These are phyloP conservation scores for Pantala flavescens DNA, from an alignment of 1,140 invertebrate genomes.

Conservation along the genomic window DNA sequence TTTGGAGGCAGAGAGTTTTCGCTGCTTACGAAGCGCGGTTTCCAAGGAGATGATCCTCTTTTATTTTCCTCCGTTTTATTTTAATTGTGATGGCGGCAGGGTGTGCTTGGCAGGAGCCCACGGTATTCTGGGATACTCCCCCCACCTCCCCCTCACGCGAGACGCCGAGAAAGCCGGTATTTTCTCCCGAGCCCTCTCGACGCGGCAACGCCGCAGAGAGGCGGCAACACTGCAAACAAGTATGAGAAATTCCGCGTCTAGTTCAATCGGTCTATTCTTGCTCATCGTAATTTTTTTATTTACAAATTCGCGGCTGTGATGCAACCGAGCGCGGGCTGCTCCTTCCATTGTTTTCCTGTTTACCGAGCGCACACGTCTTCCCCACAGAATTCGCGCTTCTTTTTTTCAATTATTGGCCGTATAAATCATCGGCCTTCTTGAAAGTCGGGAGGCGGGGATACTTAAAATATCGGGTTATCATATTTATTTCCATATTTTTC, in stretches of 20 bases:
- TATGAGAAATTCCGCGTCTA: conserved; percentile 6
- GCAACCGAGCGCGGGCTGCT: too few relatives aligned
- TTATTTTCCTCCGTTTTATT: neutral
- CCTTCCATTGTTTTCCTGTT: too few relatives aligned
- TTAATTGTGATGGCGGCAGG: conserved; percentile 4
- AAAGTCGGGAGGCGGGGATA: too few relatives aligned
- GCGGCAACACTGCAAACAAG: neutral
- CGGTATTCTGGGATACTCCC: conserved; percentile 7
- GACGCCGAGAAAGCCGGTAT: neutral
- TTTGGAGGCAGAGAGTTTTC: neutral
- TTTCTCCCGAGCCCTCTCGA: neutral
- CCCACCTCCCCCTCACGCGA: neutral
- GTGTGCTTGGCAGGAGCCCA: conserved; percentile 5
- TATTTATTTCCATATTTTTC: too few relatives aligned
- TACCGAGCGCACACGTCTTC: too few relatives aligned
- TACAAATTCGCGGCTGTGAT: too few relatives aligned
- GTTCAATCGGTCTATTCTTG: conserved; percentile 5
- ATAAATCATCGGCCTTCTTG: too few relatives aligned
- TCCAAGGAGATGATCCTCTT: neutral
- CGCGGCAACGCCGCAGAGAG: neutral
- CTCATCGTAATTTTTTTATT: neutral
- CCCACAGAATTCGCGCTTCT: too few relatives aligned
- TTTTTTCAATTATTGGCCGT: too few relatives aligned
- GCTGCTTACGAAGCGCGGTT: neutral
- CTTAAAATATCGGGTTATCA: too few relatives aligned